Base-by-base conservation (phyloP, 2,113 vertebrate genomes). In the Telmatochromis brachygnathus region DNA sequence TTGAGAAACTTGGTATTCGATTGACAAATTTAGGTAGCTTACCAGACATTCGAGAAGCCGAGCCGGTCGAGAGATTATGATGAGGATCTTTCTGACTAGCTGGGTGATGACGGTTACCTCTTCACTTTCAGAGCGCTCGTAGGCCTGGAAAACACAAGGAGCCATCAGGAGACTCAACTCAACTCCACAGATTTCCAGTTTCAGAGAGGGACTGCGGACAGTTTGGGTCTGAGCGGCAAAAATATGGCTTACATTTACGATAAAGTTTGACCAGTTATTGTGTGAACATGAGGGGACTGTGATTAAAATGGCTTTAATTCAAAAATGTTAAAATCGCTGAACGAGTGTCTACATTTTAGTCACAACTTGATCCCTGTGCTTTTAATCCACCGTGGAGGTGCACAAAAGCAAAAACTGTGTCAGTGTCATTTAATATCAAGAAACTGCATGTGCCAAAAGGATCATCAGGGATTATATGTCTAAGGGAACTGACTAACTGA, bases 41-140 rank as follows among this genome's bases (percentile, higher is more conserved):
- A 99, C 99, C 97, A 99, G 94, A 89, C 98, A 99, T 91, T 99
- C 98, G 1, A 99, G 95, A 15, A 99, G 97, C 5, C 99, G 97
- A 3, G 98, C 99, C 0, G 98, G 99, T 2, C 98, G 96, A 1
- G 98, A 98, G 93, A 99, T 99, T 90, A 99, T 97, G 89, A 99
- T 98, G 68, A 99, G 97, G 85, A 99, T 96, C 93, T 99, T 99
- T 93, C 97, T 97, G 88, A 98, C 98, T 35, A 99, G 90, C 75
- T 98, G 98, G 62, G 96, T 96, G 0, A 99, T 97, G 86, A 99
- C 95, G 5, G 97, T 91, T 2, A 99, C 97, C 91, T 99, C 99
- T 82, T 98, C 97, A 0, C 99, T 99, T 94, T 99, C 98, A 0
- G 99, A 99, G 21, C 98, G 97, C 33, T 99, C 97, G 1, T 97